These are phyloP conservation scores for Artemisiospiza belli DNA, from an alignment of 2,113 vertebrate species.

Conservation along the genomic window DNA sequence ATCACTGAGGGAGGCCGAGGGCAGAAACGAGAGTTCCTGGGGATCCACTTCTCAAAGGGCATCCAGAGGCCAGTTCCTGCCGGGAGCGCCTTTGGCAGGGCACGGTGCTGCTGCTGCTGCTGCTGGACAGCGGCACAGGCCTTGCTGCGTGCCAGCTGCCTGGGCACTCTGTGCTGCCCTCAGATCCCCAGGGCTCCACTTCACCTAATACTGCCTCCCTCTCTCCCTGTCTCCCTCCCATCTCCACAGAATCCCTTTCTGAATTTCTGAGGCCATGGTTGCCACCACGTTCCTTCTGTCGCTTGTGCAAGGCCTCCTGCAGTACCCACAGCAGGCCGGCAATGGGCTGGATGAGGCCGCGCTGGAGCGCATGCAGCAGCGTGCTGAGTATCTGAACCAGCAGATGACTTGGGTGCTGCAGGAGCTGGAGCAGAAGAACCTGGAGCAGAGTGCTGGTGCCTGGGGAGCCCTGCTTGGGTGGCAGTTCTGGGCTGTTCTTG, in stretches of 20 bases:
- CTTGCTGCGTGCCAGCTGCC: neutral
- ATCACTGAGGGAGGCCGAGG: no score
- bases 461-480: no score
- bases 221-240: neutral
- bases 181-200: neutral
- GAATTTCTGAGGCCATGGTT: neutral
- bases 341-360: neutral
- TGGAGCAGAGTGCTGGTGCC: neutral
- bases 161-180: neutral
- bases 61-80: no score
- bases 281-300: neutral
- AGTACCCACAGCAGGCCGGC: neutral
- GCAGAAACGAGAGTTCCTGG: no score
- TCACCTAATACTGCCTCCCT: neutral
- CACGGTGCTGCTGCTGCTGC: neutral
- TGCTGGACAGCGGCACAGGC: neutral
- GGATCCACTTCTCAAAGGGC: neutral
- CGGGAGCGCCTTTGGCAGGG: neutral
- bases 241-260: neutral
- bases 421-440: neutral
- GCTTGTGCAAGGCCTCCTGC: no score
- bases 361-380: neutral
- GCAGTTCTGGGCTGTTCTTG: neutral
- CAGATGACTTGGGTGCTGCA: neutral
- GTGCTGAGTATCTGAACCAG: neutral